Evolutionary conservation across 2,113 vertebrate genomes (phyloP), one percentile per base, ranked within the genome.

Genomic region (Passer domesticus): DNA sequence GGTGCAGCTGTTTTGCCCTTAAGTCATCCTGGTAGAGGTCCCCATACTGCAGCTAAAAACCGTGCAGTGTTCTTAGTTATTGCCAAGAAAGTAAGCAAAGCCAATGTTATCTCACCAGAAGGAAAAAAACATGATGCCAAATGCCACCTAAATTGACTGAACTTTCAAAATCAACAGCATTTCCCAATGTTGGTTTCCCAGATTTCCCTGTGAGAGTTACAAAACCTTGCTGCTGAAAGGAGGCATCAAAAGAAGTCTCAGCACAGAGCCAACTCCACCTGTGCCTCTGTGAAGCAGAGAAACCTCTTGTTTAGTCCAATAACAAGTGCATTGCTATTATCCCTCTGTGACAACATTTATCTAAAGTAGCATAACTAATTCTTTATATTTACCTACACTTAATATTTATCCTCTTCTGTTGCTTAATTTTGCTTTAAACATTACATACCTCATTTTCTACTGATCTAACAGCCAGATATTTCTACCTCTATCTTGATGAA

Each of bases 1-100:
- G 69, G 73, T 84, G 68, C 85, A 78, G 79, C 87, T 95, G 68
- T 83, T 97, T 95, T 88, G 83, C 79, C 90, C 90, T 81, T 41
- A 85, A 93, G 60, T 74, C 85, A 88, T 96, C 47, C 87, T 41
- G 31, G 59, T 90, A 94, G 79, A 93, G 6, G 59, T 74, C 82
- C 68, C 75, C 59, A 35, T 83, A 74, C 35, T 80, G 69, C 92
- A 92, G 67, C 70, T 84, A 72, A 91, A 91, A 95, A 47, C 30
- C 7, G 4, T 47, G 44, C 2, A 30, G 39, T 12, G 30, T 60
- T 89, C 60, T 15, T 10, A 75, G 52, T 10, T 89, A 60, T 20
- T 94, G 85, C 72, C 93, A 90, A 74, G 67, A 74, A 88, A 93
- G 63, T 17, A 63, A 93, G 59, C 15, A 41, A 66, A 89, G 50